These are phyloP conservation scores for Anarhynchus alexandrinus DNA, from an alignment of 2,113 vertebrate species.

Conservation along the genomic window DNA sequence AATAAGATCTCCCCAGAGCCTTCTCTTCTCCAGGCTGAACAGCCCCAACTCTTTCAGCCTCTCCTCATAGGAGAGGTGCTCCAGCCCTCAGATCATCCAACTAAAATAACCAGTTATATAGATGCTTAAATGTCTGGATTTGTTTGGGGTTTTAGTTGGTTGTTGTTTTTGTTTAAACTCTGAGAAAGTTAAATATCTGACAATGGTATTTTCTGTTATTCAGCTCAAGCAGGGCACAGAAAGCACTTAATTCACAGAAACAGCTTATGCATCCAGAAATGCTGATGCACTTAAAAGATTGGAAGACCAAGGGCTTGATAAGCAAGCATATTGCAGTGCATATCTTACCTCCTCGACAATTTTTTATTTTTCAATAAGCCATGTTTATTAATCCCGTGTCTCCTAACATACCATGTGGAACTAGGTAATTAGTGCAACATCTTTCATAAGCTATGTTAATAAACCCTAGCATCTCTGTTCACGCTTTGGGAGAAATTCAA, in stretches of 20 bases:
- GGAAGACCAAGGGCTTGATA: background rate
- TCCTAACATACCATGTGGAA: background rate
- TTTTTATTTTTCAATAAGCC: background rate
- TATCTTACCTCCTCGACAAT: background rate
- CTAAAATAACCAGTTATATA: background rate
- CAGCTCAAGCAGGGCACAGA: background rate
- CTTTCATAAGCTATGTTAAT: conserved; percentile 6
- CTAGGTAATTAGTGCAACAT: background rate
- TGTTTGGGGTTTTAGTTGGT: background rate
- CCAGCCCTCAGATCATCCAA: too few relatives aligned
- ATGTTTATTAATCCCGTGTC: background rate
- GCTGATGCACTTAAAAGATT: background rate
- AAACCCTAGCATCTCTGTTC: background rate
- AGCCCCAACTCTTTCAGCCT: too few relatives aligned
- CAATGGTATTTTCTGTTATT: background rate
- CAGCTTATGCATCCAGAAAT: background rate
- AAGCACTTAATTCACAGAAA: background rate
- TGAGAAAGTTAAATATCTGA: background rate
- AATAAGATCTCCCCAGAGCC: too few relatives aligned
- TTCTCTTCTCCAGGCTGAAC: too few relatives aligned
- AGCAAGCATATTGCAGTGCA: background rate
- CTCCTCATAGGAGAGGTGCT: too few relatives aligned
- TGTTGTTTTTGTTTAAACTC: background rate
- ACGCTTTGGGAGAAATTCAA: background rate
- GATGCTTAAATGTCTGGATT: background rate